Conservation (phyloP, 1,140 invertebrate genomes). For the Pachypeltis micranthus region DNA sequence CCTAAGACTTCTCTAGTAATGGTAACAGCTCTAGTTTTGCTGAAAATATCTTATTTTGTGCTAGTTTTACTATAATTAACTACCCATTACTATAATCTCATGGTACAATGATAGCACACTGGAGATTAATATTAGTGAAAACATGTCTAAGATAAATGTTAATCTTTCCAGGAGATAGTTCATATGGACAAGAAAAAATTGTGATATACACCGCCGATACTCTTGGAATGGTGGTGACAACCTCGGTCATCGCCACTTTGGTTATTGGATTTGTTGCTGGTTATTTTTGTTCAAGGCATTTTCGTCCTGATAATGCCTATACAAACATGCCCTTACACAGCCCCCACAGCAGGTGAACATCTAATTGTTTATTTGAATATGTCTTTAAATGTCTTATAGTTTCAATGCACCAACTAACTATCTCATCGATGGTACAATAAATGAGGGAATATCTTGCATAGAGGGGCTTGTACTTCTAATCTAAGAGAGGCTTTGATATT, state of each 20-base stretch:
- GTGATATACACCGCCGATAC: constrained; percentile 69
- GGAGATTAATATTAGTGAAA: neutral
- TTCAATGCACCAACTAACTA: too few relatives aligned
- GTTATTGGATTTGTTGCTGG: constrained; percentile 71
- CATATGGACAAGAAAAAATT: constrained; percentile 35
- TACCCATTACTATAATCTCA: neutral
- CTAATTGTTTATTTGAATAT: too few relatives aligned
- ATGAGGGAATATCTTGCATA: too few relatives aligned
- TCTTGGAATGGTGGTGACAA: constrained; percentile 61
- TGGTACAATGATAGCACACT: neutral
- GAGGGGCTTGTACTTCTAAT: too few relatives aligned
- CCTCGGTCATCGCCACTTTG: constrained; percentile 62
- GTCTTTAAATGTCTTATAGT: too few relatives aligned
- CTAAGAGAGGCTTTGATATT: too few relatives aligned
- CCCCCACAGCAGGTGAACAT: constrained; percentile 47
- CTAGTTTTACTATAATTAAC: neutral
- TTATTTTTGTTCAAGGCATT: constrained; percentile 65
- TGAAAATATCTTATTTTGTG: too few relatives aligned
- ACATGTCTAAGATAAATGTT: neutral
- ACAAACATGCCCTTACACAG: constrained; percentile 59
- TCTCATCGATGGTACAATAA: too few relatives aligned
- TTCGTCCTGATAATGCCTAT: constrained; percentile 53
- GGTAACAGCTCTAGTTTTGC: too few relatives aligned
- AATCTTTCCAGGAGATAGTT: constrained; percentile 8
- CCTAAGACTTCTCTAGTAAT: too few relatives aligned